A percentile compares a stretch with the other conserved stretches of the same genome.
These are phyloP conservation scores for Pseudopipra pipra DNA, from an alignment of 2,113 vertebrate genomes.

Conservation along the genomic window DNA sequence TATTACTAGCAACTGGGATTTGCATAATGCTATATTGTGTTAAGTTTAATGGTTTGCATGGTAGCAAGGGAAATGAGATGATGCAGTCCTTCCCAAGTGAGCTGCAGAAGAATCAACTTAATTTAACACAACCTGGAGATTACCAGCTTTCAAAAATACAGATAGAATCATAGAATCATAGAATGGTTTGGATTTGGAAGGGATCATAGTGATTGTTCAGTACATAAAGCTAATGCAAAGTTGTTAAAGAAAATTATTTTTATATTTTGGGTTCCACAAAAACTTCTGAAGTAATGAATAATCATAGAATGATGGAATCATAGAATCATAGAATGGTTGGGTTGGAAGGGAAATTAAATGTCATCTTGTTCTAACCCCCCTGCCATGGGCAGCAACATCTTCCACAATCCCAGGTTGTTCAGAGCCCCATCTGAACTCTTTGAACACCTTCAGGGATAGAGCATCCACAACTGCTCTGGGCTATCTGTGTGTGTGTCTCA, in stretches of 20 bases:
- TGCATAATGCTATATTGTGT: background rate
- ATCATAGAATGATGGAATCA: background rate
- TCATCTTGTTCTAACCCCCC: background rate
- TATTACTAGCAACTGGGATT: background rate
- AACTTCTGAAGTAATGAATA: background rate
- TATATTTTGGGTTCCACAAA: background rate
- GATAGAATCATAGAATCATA: background rate
- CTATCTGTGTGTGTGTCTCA: background rate
- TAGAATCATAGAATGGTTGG: background rate
- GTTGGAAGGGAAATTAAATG: background rate
- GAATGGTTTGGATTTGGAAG: background rate
- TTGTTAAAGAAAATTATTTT: background rate
- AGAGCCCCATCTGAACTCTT: background rate
- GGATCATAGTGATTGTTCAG: background rate
- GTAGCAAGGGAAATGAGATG: constrained; percentile 21
- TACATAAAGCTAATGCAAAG: background rate
- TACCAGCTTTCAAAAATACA: background rate
- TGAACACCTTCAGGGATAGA: background rate
- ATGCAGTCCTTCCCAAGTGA: background rate
- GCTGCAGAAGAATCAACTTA: background rate
- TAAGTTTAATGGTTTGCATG: background rate
- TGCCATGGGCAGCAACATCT: background rate
- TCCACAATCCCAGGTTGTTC: background rate
- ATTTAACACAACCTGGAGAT: background rate
- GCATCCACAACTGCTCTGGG: background rate